Base-by-base conservation (phyloP, 2,888 invertebrate genomes). In the Neocrepidodera transversa region DNA sequence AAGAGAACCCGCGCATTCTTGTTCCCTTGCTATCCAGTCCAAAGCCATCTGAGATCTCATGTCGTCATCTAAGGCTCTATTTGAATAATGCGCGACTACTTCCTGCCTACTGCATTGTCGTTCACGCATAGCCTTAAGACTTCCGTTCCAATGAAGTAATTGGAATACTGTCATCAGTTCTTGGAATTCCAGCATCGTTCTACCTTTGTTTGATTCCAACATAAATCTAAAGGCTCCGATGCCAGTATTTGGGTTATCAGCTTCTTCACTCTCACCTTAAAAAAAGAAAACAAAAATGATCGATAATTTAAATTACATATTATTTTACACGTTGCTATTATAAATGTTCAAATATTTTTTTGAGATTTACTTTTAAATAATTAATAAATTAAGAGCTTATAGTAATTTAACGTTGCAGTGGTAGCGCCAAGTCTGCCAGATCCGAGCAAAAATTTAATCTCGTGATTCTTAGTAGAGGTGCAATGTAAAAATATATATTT, bases 111-210 rank as follows among this genome's bases (percentile, higher is more conserved):
- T 95, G 80, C 96, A 96, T 79, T 95, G 95, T 40, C 95, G 85
- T 79, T 96, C 95, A 43, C 95, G 85, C 95, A 96, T 95, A 40
- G 95, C 95, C 71, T 95, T 92, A 71, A 96, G 81, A 68, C 93
- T 94, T n/a, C 96, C 96, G 79, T 96, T 96, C 96, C 96, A 96
- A 81, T 96, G 96, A 51, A 96, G 84, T 68, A 96, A 83, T 81
- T 96, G 95, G 81, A 96, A 96, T 45, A 96, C 95, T n/a, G 95
- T 96, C 96, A 96, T 96, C 73, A 96, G 82, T 79, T 96, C 95
- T 80, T 96, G 95, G 83, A 95, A 96, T 80, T 96, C 95, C 66
- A 96, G 83, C 95, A 96, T 95, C 51, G 95, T 95, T 66, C 94
- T 87, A 8, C 95, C 95, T 68, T 93, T 95, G 80, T 92, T 93